phyloP scores from a whole-genome alignment of 1,140 invertebrate genomes.

The Diabrotica undecimpunctata region DNA sequence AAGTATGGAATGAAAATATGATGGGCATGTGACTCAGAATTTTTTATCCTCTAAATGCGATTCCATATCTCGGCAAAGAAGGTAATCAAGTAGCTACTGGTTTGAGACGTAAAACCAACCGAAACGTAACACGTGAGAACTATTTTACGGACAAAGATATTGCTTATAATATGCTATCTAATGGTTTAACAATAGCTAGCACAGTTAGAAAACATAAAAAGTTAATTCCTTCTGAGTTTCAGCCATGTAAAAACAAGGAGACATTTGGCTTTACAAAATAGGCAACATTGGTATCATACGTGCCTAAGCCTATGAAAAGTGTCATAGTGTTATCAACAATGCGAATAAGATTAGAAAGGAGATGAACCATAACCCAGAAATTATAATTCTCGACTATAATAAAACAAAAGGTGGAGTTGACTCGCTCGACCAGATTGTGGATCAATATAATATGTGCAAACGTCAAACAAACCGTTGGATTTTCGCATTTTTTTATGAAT shows the following conservation, averaged over 20 bases:
- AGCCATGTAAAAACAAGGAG: too few relatives aligned
- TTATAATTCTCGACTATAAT: too few relatives aligned
- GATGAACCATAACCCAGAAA: neutral
- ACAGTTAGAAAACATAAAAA: neutral
- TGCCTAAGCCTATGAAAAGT: neutral
- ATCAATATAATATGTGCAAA: neutral
- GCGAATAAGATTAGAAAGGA: neutral
- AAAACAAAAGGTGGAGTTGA: neutral
- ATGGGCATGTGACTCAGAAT: too few relatives aligned
- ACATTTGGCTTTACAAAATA: too few relatives aligned
- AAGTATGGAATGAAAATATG: too few relatives aligned
- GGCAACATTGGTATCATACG: too few relatives aligned
- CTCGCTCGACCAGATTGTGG: neutral
- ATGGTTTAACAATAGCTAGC: too few relatives aligned
- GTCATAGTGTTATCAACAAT: neutral
- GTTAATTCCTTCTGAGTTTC: neutral
- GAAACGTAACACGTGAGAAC: too few relatives aligned
- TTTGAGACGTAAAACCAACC: too few relatives aligned
- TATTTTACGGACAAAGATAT: too few relatives aligned
- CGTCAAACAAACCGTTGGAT: neutral
- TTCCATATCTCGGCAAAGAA: neutral
- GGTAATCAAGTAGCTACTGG: too few relatives aligned
- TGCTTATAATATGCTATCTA: too few relatives aligned
- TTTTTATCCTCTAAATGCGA: neutral
- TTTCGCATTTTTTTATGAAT: slow-evolving; percentile 1